phyloP scores from a whole-genome alignment of 2,888 invertebrate genomes.

The Hypomecis punctinalis region DNA sequence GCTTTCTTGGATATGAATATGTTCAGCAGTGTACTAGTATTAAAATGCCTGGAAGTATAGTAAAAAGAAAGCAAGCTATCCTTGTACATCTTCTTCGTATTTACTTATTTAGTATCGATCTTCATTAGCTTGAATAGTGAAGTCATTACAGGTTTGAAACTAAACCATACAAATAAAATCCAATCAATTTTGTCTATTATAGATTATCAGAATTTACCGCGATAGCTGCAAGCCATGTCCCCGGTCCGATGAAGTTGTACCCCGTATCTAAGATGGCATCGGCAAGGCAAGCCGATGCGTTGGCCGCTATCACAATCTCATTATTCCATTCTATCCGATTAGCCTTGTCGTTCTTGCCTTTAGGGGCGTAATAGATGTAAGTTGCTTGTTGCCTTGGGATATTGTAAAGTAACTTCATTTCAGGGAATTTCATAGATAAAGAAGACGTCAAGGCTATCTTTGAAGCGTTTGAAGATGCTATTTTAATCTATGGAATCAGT shows the following conservation, averaged over 20 bases:
- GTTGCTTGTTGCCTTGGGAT: conserved; percentile 38
- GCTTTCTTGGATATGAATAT: too few relatives aligned
- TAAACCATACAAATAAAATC: background rate
- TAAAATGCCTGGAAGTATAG: too few relatives aligned
- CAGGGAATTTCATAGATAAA: conserved; percentile 3
- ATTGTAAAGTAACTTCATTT: conserved; percentile 7
- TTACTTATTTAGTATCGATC: background rate
- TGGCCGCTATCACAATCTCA: conserved; percentile 61
- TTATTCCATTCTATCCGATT: conserved; percentile 67
- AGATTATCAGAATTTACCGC: conserved; percentile 30
- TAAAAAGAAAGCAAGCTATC: too few relatives aligned
- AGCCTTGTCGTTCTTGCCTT: conserved; percentile 55
- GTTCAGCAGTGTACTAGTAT: too few relatives aligned
- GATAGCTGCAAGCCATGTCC: conserved; percentile 22
- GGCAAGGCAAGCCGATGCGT: conserved; percentile 50
- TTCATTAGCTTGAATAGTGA: conserved; percentile 1
- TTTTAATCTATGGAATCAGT: too few relatives aligned
- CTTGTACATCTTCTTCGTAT: too few relatives aligned
- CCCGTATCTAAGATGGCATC: conserved; percentile 60
- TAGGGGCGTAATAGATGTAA: conserved; percentile 50
- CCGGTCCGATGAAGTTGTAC: conserved; percentile 58
- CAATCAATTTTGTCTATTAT: conserved; percentile 21
- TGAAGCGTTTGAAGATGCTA: too few relatives aligned
- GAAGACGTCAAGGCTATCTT: too few relatives aligned
- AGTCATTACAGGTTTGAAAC: conserved; percentile 12